phyloP scores from a whole-genome alignment of 1,140 invertebrate genomes.

The Muscidifurax raptorellus region DNA sequence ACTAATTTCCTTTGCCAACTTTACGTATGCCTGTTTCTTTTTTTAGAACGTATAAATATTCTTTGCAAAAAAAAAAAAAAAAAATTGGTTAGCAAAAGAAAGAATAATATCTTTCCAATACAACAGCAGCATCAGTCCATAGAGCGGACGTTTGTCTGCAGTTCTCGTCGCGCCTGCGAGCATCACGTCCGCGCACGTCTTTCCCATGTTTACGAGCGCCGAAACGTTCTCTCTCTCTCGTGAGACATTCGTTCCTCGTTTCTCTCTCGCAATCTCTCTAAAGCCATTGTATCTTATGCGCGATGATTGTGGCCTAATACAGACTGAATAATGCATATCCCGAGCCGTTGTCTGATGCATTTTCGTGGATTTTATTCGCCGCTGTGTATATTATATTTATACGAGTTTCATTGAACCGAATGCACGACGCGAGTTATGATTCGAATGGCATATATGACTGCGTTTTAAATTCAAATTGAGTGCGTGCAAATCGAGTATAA shows the following conservation, averaged over 20 bases:
- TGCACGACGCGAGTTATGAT: background rate
- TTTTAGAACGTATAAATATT: no score
- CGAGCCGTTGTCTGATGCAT: background rate
- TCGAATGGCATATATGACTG: background rate
- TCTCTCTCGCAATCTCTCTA: background rate
- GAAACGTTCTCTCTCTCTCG: background rate
- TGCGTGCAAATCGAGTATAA: background rate
- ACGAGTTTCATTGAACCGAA: background rate
- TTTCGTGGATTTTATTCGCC: conserved; percentile 16
- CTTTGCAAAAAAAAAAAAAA: no score
- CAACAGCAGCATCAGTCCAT: no score
- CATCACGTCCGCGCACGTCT: background rate
- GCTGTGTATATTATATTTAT: background rate
- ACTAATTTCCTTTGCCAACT: no score
- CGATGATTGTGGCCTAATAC: conserved; percentile 6
- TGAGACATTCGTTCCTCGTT: background rate
- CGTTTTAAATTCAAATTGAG: background rate
- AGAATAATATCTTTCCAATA: no score
- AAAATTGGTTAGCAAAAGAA: no score
- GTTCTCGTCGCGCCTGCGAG: no score
- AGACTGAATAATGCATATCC: conserved; percentile 23
- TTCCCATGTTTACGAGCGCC: background rate
- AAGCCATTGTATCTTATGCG: background rate
- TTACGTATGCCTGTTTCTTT: no score
- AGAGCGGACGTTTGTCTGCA: no score